Base-by-base conservation (phyloP, 2,888 invertebrate genomes). In the Hemaris fuciformis region DNA sequence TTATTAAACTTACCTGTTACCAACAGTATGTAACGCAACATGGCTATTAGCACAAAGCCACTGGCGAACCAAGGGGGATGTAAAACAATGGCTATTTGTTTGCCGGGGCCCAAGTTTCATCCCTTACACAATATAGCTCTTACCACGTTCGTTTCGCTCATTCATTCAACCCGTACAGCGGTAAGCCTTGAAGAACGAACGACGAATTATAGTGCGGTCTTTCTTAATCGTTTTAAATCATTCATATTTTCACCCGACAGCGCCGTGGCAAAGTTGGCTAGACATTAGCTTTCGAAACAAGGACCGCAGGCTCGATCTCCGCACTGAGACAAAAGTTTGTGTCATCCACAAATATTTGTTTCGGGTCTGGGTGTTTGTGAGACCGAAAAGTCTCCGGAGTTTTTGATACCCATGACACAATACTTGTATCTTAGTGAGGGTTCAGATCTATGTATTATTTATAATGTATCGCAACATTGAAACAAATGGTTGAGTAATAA, bases 101-200 rank as follows among this genome's bases (percentile, higher is more conserved):
- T 74, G 71, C 72, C 67, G 53, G 70, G 63, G 67, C 79, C 82
- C 82, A 83, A 85, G 84, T 83, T 83, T 82, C 82, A 84, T 81
- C 83, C 81, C 81, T 83, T 83, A 84, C 80, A 83, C 83, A 84
- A 83, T 84, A 84, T 83, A 81, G 79, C 82, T 83, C 82, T 81
- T 83, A 81, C 79, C 73, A 75, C 71, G 73, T 75, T 79, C 74
- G 70, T 61, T 66, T 77, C 76, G 70, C 66, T 80, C 79, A 79
- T 75, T 80, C 80, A 77, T 76, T 80, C 78, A 77, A 71, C 74
- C 76, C 79, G 74, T 77, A 74, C 73, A 71, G 67, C 72, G n/a
- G 73, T 66, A 72, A 71, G 70, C 70, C 68, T 61, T 46, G 63
- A 59, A 18, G 42, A n/a, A 31, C 22, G 59, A 65, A 63, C 75